Evolutionary conservation across 2,888 invertebrate genomes (phyloP).

Genomic region (Drosophila differens): DNA sequence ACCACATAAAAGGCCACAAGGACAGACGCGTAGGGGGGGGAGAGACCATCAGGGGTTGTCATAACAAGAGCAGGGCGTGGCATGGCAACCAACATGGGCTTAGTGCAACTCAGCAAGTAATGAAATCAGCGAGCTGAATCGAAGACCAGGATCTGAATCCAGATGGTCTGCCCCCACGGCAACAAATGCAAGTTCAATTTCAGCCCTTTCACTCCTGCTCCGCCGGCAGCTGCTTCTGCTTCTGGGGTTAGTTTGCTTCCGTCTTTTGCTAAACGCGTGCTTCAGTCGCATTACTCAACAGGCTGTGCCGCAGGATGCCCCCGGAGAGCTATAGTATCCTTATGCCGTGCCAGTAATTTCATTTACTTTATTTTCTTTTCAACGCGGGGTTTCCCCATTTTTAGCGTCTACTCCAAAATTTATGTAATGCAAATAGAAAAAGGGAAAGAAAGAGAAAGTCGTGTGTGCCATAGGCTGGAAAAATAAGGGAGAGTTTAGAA

Average conservation of each 20-base stretch:
- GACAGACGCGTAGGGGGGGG: constrained; percentile 28
- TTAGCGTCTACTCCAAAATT: constrained; percentile 55
- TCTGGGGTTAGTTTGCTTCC: constrained; percentile 45
- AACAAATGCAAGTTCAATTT: constrained; percentile 7
- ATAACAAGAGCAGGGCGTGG: constrained; percentile 50
- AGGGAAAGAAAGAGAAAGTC: constrained; percentile 44
- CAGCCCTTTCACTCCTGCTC: constrained; percentile 45
- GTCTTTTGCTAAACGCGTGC: constrained; percentile 58
- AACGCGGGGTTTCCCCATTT: constrained; percentile 24
- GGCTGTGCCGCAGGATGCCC: constrained; percentile 61
- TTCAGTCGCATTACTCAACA: constrained; percentile 64
- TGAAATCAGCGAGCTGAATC: constrained; percentile 44
- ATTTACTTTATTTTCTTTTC: constrained; percentile 52
- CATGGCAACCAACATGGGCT: constrained; percentile 36
- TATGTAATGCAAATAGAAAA: constrained; percentile 67
- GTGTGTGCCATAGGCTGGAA: background rate
- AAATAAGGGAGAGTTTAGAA: constrained; percentile 21
- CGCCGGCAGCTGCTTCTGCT: constrained; percentile 49
- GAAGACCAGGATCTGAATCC: constrained; percentile 33
- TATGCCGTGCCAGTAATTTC: constrained; percentile 57
- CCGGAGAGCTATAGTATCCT: constrained; percentile 31
- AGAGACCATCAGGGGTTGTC: constrained; percentile 39
- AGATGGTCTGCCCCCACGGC: constrained; percentile 40
- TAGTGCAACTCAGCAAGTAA: constrained; percentile 38
- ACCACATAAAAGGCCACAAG: constrained; percentile 30